Evolutionary conservation across 2,113 vertebrate species (phyloP).

Genomic region (Cyrtonyx montezumae): DNA sequence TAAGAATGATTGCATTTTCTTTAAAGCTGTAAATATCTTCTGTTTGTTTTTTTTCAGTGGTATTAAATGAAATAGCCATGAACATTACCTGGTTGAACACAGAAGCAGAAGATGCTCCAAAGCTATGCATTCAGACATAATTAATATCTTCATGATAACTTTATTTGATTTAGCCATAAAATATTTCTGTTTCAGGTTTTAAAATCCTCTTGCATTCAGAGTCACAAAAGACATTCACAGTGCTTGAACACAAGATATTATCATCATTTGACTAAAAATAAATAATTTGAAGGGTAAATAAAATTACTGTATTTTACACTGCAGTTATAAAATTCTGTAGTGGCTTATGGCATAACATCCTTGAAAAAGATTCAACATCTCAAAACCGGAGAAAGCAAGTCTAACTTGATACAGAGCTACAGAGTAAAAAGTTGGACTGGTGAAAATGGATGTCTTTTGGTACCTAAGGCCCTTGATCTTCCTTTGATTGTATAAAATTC

Average conservation of each 20-base stretch:
- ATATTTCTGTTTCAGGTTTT: background rate
- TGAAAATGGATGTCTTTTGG: background rate
- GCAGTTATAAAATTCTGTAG: background rate
- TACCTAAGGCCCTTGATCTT: background rate
- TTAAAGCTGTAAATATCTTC: background rate
- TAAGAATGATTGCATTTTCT: background rate
- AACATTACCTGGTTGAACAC: background rate
- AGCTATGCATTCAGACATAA: background rate
- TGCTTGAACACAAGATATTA: background rate
- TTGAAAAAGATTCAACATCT: background rate
- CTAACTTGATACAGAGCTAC: background rate
- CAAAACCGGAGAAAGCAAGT: background rate
- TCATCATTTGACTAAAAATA: background rate
- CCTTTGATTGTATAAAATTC: background rate
- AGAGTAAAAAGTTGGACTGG: background rate
- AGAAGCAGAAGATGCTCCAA: background rate
- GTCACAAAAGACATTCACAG: background rate
- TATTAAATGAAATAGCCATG: background rate
- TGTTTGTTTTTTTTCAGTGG: background rate
- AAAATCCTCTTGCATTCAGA: background rate
- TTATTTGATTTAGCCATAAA: background rate
- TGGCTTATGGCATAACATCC: rapidly evolving
- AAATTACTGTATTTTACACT: background rate
- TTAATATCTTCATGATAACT: background rate
- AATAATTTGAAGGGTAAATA: background rate